Evolutionary conservation across 2,797 vertebrate species (phyloP).

Genomic region (Poeciliopsis turneri): DNA sequence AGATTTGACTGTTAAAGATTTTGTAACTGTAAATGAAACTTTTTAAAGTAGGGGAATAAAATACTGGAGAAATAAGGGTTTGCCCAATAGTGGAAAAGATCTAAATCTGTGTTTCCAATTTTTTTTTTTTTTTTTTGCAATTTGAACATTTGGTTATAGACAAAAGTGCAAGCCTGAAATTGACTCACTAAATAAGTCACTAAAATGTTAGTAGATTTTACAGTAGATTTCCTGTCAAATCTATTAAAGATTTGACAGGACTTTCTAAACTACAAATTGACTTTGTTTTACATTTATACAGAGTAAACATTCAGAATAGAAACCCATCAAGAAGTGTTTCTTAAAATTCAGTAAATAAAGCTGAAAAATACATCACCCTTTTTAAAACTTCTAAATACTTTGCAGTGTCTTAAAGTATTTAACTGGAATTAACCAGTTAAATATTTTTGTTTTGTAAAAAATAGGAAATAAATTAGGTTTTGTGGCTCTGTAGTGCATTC

Average conservation of each 20-base stretch:
- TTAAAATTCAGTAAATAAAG: background rate
- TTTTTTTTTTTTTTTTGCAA: background rate
- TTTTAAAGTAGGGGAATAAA: background rate
- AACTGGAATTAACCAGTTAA: background rate
- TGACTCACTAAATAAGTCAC: background rate
- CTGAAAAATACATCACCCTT: background rate
- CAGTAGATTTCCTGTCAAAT: too few relatives aligned
- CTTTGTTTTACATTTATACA: background rate
- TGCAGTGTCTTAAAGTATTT: background rate
- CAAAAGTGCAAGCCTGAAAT: background rate
- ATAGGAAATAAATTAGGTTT: background rate
- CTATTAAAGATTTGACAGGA: background rate
- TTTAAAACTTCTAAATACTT: background rate
- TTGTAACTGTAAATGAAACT: background rate
- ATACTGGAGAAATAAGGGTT: background rate
- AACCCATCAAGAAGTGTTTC: background rate
- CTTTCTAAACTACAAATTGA: background rate
- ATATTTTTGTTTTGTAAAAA: background rate
- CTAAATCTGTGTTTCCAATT: background rate
- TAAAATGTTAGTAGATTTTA: too few relatives aligned
- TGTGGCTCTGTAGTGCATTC: too few relatives aligned
- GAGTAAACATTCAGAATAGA: background rate
- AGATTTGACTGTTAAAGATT: background rate
- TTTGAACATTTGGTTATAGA: background rate
- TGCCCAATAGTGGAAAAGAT: background rate